A percentile compares a stretch with the other conserved stretches of the same genome.
Conservation (phyloP, 2,797 vertebrate species). For the Gallinago nigripennis region DNA sequence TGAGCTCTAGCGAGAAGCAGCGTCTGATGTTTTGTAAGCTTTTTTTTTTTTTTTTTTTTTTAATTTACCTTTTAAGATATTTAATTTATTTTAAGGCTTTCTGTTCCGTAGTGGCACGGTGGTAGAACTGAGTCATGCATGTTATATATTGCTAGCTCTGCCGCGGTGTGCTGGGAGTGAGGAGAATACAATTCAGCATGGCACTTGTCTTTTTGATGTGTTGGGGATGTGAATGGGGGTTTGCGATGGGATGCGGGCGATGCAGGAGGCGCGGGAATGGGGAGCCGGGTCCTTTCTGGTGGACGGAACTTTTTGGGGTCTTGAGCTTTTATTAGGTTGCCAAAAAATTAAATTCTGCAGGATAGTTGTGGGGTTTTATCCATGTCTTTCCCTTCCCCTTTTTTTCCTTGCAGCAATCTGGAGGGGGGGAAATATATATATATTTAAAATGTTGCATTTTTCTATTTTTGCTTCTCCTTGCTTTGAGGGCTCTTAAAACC, state of each 20-base stretch:
- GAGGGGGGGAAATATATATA: too few species aligned
- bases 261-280: slow-evolving; percentile 2
- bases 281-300: background rate
- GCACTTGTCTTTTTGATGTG: slow-evolving; percentile 64
- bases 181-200: slow-evolving; percentile 54
- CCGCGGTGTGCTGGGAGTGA: slow-evolving; percentile 38
- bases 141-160: slow-evolving; percentile 47
- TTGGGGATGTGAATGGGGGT: slow-evolving; percentile 34
- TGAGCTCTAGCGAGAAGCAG: slow-evolving; percentile 61
- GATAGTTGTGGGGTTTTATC: background rate
- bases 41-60: background rate
- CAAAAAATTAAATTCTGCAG: slow-evolving; percentile 46
- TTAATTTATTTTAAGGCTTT: slow-evolving; percentile 61
- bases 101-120: slow-evolving; percentile 21
- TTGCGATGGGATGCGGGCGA: slow-evolving; percentile 39
- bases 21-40: slow-evolving; percentile 64
- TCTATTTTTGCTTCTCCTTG: background rate
- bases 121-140: slow-evolving; percentile 65
- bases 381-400: background rate
- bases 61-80: slow-evolving; percentile 55
- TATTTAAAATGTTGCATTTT: background rate
- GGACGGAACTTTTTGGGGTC: background rate
- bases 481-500: slow-evolving; percentile 12
- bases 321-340: slow-evolving; percentile 11
- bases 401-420: background rate